phyloP scores from a whole-genome alignment of 2,797 vertebrate species.

The Brachymystax lenok region DNA sequence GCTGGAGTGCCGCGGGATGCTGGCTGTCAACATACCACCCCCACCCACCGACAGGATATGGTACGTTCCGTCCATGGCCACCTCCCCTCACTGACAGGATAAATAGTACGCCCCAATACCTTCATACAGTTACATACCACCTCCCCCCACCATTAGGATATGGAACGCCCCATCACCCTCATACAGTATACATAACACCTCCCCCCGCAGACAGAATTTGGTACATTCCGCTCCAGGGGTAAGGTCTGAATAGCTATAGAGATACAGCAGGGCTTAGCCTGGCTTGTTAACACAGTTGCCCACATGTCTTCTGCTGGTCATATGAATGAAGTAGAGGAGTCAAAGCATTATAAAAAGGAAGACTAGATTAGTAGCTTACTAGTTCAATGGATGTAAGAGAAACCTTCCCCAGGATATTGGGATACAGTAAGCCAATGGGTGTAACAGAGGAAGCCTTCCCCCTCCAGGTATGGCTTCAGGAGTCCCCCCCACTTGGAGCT shows the following conservation, averaged over 20 bases:
- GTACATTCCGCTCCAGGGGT: constrained; percentile 66
- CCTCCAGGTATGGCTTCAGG: constrained; percentile 92
- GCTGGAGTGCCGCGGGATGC: constrained; percentile 90
- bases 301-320: constrained; percentile 62
- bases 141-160: constrained; percentile 95
- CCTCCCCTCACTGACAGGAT: background rate
- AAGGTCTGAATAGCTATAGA: constrained; percentile 8
- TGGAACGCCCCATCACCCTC: constrained; percentile 76
- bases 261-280: background rate
- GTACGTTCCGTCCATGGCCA: constrained; percentile 65
- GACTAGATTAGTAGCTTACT: background rate
- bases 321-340: constrained; percentile 5
- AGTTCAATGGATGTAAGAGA: background rate
- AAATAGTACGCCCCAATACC: background rate
- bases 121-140: constrained; percentile 85
- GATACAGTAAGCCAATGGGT: background rate
- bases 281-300: constrained; percentile 10
- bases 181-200: constrained; percentile 90
- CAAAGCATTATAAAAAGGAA: background rate
- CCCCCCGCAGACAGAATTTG: constrained; percentile 97
- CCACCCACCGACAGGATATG: constrained; percentile 98
- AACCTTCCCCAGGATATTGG: background rate
- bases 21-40: constrained; percentile 96
- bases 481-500: constrained; percentile 91
- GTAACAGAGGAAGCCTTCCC: background rate